These are phyloP conservation scores for Eulemur coronatus DNA, from an alignment of 2,797 vertebrate genomes.

Conservation along the genomic window DNA sequence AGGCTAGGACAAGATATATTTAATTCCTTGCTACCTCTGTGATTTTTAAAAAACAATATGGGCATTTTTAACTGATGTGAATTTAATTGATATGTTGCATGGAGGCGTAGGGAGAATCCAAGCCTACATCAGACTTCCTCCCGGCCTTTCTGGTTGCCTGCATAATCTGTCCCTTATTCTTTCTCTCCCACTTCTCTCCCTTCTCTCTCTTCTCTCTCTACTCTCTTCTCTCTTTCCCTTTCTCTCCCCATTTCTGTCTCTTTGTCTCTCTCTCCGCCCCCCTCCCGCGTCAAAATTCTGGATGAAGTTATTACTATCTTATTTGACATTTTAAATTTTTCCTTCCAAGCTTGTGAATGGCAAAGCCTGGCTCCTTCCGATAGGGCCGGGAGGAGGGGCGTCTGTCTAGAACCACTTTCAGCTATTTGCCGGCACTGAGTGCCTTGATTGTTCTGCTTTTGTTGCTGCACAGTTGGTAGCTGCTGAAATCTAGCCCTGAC, in stretches of 20 bases:
- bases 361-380: neutral
- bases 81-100: neutral
- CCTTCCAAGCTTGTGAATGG: neutral
- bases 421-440: constrained; percentile 61
- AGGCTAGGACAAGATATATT: neutral
- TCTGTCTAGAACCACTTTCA: constrained; percentile 33
- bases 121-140: neutral
- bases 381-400: neutral
- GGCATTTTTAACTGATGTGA: neutral
- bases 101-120: neutral
- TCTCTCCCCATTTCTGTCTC: neutral
- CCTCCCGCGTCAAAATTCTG: neutral
- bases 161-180: neutral
- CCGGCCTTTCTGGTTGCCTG: neutral
- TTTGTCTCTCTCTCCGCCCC: rapidly evolving
- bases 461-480: constrained; percentile 70
- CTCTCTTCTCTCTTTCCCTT: neutral
- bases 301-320: neutral
- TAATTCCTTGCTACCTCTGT: neutral
- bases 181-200: neutral
- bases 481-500: constrained; percentile 53
- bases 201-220: too few relatives aligned
- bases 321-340: neutral
- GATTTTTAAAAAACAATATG: neutral
- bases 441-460: constrained; percentile 72